phyloP scores from a whole-genome alignment of 2,797 vertebrate species.

The Streptopelia turtur region DNA sequence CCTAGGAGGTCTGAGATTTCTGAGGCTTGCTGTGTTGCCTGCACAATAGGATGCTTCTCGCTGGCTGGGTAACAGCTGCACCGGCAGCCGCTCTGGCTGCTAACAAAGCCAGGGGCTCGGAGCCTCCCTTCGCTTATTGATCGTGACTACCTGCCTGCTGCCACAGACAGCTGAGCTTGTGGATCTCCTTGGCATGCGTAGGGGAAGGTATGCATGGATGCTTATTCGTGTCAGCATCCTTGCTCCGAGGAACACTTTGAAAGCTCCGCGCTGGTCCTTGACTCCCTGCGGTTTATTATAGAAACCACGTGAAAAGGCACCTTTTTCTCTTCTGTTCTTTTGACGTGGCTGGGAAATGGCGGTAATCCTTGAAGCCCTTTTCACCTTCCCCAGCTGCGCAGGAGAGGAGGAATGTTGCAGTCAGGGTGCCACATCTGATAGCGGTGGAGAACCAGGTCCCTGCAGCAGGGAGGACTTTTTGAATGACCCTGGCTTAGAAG shows the following conservation, averaged over 20 bases:
- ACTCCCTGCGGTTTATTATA: not conserved
- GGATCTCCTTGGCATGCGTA: not conserved
- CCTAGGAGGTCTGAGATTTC: not conserved
- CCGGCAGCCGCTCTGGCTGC: not conserved
- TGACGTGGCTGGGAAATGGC: not conserved
- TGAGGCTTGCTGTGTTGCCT: fast-evolving
- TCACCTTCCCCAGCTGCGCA: not conserved
- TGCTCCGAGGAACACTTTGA: not conserved
- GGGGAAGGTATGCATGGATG: not conserved
- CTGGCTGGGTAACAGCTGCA: fast-evolving
- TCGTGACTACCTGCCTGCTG: not conserved
- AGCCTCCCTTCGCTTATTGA: fast-evolving
- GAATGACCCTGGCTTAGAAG: not conserved
- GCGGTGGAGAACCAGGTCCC: not conserved
- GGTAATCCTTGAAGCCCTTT: not conserved
- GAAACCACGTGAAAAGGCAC: not conserved
- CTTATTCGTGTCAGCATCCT: not conserved
- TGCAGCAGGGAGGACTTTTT: not conserved
- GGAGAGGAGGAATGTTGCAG: not conserved
- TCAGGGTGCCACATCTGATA: not conserved
- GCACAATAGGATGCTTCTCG: not conserved
- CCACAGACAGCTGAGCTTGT: not conserved
- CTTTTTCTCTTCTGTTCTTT: not conserved
- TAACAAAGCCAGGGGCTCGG: not conserved
- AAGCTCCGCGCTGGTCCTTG: not conserved